Evolutionary conservation across 2,113 vertebrate species (phyloP).

Genomic region (Ptyas mucosa): DNA sequence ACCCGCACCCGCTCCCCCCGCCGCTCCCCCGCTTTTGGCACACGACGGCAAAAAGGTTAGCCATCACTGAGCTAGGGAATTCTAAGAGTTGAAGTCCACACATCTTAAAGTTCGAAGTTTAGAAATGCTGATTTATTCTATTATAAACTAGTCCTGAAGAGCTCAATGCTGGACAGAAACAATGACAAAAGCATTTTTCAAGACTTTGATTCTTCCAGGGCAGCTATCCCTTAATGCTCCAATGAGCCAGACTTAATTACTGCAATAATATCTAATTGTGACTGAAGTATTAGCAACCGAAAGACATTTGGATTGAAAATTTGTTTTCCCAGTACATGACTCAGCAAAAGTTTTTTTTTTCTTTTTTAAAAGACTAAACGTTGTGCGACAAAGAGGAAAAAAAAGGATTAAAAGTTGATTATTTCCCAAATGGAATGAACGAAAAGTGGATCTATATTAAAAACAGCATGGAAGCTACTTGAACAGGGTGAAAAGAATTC

Average conservation of each 20-base stretch:
- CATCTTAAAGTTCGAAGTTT: neutral
- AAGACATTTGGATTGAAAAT: neutral
- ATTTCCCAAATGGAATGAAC: neutral
- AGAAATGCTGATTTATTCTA: neutral
- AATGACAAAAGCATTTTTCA: neutral
- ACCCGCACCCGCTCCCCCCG: too few relatives aligned
- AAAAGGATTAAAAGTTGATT: neutral
- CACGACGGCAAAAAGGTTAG: too few relatives aligned
- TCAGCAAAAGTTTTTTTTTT: slow-evolving; percentile 4
- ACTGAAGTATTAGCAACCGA: neutral
- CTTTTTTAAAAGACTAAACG: slow-evolving; percentile 13
- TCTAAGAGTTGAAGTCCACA: neutral
- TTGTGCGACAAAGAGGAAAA: neutral
- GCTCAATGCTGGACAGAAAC: neutral
- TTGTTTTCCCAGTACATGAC: neutral
- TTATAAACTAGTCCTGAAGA: neutral
- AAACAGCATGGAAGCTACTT: neutral
- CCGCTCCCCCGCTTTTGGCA: too few relatives aligned
- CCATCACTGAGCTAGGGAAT: too few relatives aligned
- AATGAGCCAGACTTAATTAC: neutral
- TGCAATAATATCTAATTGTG: neutral
- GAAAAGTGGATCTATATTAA: neutral
- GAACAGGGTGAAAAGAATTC: neutral
- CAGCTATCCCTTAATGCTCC: neutral
- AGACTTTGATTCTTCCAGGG: neutral